phyloP scores from a whole-genome alignment of 2,888 invertebrate species.

The Bruchidius siliquastri region DNA sequence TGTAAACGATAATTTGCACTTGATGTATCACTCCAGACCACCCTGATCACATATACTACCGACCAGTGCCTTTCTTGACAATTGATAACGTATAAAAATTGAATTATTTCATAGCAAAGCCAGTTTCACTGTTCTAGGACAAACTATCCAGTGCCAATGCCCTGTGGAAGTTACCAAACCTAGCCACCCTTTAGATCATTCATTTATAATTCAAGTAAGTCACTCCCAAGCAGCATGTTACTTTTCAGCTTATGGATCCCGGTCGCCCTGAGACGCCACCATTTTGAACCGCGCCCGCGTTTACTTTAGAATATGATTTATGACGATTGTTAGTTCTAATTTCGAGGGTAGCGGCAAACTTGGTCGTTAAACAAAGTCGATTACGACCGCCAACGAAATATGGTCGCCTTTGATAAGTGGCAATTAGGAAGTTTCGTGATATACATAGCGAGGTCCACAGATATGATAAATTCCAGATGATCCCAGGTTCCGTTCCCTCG shows the following conservation, averaged over 20 bases:
- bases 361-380: background rate
- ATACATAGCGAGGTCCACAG: background rate
- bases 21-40: no score
- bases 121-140: no score
- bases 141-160: no score
- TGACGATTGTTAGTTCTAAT: slow-evolving; percentile 3
- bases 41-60: no score
- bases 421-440: background rate
- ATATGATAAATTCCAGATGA: background rate
- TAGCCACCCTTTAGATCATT: no score
- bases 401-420: background rate
- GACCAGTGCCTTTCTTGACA: no score
- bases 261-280: background rate
- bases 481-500: background rate
- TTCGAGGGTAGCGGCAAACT: slow-evolving; percentile 1
- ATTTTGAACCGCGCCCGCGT: background rate
- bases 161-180: no score
- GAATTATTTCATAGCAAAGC: no score
- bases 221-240: no score
- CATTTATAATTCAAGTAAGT: no score
- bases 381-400: background rate
- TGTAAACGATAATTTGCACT: no score
- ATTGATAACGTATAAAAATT: no score
- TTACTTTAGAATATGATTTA: slow-evolving; percentile 4
- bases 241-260: background rate